Evolutionary conservation across 2,888 invertebrate genomes (phyloP).

Genomic region (Ophioninae sp.): DNA sequence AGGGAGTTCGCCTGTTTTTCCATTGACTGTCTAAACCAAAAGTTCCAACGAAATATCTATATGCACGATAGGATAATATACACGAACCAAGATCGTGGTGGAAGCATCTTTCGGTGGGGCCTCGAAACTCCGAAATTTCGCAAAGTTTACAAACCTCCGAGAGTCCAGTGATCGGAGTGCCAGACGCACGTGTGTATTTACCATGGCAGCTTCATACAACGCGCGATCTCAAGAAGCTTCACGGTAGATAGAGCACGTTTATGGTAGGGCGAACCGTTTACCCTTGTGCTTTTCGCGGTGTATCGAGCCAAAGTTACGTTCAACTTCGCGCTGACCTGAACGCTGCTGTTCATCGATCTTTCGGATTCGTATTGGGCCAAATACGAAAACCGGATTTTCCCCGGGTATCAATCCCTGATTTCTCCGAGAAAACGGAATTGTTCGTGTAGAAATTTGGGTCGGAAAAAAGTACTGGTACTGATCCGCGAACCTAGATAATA

Average conservation of each 20-base stretch:
- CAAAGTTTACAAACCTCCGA: constrained; percentile 31
- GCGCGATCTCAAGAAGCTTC: constrained; percentile 39
- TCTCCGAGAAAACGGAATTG: neutral
- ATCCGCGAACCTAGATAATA: too few relatives aligned
- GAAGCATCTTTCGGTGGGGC: constrained; percentile 21
- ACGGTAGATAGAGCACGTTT: constrained; percentile 59
- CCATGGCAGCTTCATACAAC: constrained; percentile 16
- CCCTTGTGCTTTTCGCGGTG: constrained; percentile 6
- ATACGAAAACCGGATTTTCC: neutral
- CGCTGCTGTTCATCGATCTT: constrained; percentile 15
- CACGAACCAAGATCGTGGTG: neutral
- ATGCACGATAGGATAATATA: neutral
- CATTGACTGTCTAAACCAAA: constrained; percentile 31
- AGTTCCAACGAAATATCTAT: constrained; percentile 16
- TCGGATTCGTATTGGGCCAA: constrained; percentile 16
- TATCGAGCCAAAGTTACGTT: constrained; percentile 33
- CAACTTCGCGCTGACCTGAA: constrained; percentile 33
- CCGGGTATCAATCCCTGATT: neutral
- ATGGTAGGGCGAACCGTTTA: constrained; percentile 40
- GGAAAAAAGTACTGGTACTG: too few relatives aligned
- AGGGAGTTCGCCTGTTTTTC: constrained; percentile 9
- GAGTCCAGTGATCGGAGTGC: neutral
- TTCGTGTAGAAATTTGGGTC: too few relatives aligned
- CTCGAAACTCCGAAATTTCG: constrained; percentile 37
- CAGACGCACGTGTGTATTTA: constrained; percentile 35